Percentiles rank a stretch among this genome's conserved stretches.
These are phyloP conservation scores for Lerista edwardsae DNA, from an alignment of 2,797 vertebrate species.

Conservation along the genomic window DNA sequence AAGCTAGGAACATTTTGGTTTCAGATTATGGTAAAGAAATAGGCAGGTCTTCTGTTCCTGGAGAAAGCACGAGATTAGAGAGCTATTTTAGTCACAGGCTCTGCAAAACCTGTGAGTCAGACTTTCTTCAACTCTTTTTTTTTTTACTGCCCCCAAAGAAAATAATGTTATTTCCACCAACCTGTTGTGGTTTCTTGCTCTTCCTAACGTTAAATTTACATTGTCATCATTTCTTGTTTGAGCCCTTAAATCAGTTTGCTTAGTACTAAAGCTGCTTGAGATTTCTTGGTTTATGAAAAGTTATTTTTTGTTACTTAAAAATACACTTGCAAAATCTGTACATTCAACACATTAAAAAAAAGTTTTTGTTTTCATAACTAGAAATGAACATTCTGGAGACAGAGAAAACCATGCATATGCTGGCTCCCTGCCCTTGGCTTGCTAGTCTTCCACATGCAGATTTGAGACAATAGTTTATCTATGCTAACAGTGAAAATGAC, in stretches of 20 bases:
- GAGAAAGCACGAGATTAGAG: conserved; percentile 26
- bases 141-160: conserved; percentile 36
- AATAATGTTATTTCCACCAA: conserved; percentile 47
- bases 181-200: conserved; percentile 23
- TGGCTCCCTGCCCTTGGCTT: no score
- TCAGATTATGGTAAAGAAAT: conserved; percentile 67
- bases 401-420: no score
- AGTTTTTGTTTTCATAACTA: no score
- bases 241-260: background rate
- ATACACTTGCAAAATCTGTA: background rate
- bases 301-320: background rate
- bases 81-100: conserved; percentile 58
- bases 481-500: background rate
- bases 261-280: background rate
- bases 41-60: conserved; percentile 34
- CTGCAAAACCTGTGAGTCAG: conserved; percentile 61
- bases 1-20: conserved; percentile 67
- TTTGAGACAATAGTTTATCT: background rate
- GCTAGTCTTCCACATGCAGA: background rate
- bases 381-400: no score
- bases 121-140: conserved; percentile 30
- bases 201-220: background rate
- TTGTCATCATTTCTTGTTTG: background rate
- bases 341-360: background rate
- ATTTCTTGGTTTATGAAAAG: background rate